These are phyloP conservation scores for Dryoscopus gambensis DNA, from an alignment of 2,113 vertebrate species.

Conservation along the genomic window DNA sequence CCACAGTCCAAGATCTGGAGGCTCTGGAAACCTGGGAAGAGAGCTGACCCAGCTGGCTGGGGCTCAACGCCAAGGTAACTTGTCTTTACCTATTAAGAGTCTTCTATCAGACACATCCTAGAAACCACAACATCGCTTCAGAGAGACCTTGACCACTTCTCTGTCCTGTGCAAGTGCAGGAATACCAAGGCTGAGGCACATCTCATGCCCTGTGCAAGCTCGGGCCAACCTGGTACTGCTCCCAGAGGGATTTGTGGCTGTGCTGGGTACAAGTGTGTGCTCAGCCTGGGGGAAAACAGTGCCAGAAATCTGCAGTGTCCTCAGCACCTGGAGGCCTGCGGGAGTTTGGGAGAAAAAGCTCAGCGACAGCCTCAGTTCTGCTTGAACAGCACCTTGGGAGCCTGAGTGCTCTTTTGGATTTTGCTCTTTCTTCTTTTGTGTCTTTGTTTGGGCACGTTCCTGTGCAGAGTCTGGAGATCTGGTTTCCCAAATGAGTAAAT, in stretches of 20 bases:
- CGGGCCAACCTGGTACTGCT: neutral
- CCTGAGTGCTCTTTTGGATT: neutral
- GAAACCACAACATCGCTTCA: neutral
- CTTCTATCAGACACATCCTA: neutral
- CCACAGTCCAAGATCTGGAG: neutral
- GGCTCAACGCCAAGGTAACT: neutral
- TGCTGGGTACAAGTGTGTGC: fast-evolving
- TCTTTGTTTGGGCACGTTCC: neutral
- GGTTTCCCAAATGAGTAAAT: neutral
- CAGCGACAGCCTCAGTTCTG: neutral
- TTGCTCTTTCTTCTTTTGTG: neutral
- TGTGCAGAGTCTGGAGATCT: neutral
- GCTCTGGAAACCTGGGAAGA: neutral
- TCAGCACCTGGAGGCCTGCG: fast-evolving
- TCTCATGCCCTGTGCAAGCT: fast-evolving
- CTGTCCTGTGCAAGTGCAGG: neutral
- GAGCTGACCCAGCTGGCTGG: neutral
- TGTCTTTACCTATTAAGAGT: neutral
- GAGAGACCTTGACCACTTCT: neutral
- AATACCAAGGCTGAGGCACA: neutral
- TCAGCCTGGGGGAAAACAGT: neutral
- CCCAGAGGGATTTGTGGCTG: neutral
- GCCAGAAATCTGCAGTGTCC: neutral
- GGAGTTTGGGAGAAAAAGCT: neutral
- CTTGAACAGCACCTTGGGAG: neutral